Conservation (phyloP, 2,797 vertebrate species). For the Fringilla coelebs region DNA sequence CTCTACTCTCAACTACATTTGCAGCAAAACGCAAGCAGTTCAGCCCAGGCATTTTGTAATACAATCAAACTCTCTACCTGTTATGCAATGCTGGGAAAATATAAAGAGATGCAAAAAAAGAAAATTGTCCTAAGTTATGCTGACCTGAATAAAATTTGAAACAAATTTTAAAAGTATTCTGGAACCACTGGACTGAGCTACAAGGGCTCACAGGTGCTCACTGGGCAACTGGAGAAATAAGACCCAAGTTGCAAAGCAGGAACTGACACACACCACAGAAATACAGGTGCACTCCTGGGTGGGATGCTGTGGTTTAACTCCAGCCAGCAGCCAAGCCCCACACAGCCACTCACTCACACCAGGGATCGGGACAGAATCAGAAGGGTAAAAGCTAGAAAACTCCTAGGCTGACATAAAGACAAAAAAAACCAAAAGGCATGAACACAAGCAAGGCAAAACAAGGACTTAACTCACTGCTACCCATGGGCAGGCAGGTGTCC, state of each 20-base stretch:
- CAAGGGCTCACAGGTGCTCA: not conserved
- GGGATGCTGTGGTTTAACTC: not conserved
- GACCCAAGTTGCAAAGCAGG: not conserved
- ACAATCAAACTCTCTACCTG: not conserved
- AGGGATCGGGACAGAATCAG: accelerated
- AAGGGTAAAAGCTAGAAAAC: not conserved
- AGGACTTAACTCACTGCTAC: not conserved
- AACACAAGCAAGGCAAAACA: not conserved
- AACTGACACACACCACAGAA: not conserved
- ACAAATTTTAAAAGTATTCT: not conserved
- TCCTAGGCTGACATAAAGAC: not conserved
- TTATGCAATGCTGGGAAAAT: not conserved
- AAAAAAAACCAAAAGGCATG: not conserved
- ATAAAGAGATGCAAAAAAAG: not conserved
- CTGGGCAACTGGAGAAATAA: not conserved
- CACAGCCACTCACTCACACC: not conserved
- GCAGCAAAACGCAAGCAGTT: not conserved
- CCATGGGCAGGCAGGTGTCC: not conserved
- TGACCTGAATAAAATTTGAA: not conserved
- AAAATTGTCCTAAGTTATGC: not conserved
- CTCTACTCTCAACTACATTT: not conserved
- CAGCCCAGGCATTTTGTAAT: not conserved
- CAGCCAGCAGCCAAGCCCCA: not conserved
- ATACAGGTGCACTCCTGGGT: not conserved
- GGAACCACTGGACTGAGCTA: not conserved